Percentiles rank a stretch among this genome's conserved stretches.
Evolutionary conservation across 2,797 vertebrate genomes (phyloP).

Genomic region (Cossypha niveicapilla): DNA sequence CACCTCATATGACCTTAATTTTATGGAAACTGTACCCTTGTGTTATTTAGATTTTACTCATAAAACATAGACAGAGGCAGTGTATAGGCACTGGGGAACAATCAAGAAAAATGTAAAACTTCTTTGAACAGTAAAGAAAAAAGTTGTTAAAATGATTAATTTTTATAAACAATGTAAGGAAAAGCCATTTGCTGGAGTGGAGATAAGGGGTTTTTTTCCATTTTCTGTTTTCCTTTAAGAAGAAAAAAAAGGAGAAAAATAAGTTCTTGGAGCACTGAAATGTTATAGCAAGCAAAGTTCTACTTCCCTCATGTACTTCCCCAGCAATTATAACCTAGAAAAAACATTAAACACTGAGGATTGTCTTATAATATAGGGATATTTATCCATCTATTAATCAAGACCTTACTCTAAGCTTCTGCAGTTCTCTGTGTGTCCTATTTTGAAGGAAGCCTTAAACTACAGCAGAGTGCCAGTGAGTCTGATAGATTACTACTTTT

Average conservation of each 20-base stretch:
- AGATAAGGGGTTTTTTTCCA: not conserved
- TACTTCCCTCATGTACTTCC: not conserved
- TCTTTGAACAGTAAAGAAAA: not conserved
- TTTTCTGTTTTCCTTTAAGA: not conserved
- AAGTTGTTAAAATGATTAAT: constrained; percentile 1
- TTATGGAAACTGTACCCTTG: not conserved
- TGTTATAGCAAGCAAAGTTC: not conserved
- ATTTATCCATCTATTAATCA: not conserved
- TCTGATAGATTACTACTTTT: not conserved
- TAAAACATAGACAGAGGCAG: not conserved
- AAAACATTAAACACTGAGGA: not conserved
- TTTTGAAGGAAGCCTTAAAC: not conserved
- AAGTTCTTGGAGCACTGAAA: not conserved
- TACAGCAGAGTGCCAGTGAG: not conserved
- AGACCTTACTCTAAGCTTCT: not conserved
- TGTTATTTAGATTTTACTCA: constrained; percentile 26
- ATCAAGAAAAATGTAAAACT: constrained; percentile 37
- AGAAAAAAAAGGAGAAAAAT: fast-evolving
- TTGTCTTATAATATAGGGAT: not conserved
- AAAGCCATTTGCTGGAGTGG: constrained; percentile 8
- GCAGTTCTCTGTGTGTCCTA: not conserved
- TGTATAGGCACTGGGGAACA: not conserved
- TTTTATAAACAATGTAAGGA: constrained; percentile 22
- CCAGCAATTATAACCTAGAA: not conserved
- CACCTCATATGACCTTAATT: constrained; percentile 7